Base-by-base conservation (phyloP, 2,888 invertebrate genomes). In the Drosophila ustulata region DNA sequence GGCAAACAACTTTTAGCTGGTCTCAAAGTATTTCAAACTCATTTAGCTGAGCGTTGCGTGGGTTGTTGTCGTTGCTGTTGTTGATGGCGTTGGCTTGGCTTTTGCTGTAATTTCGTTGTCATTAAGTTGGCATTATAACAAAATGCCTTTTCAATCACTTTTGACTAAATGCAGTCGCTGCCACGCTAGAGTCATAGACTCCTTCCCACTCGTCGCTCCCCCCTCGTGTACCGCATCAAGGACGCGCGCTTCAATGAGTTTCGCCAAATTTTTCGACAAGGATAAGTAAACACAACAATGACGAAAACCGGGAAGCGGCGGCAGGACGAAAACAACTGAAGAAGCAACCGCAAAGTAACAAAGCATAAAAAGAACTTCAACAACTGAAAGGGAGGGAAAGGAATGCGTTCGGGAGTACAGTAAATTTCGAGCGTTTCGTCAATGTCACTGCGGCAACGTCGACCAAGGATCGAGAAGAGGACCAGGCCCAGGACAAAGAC, bases 81-180 rank as follows among this genome's bases (percentile, higher is more conserved):
- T 9, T 46, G 49, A 11, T 52, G 58, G 25, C 49, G 47, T 37
- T 75, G 41, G 62, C n/a, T 65, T 88, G 85, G 79, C 84, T 79
- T 78, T 75, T 82, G 82, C 67, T 79, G 85, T 88, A 88, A 89
- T 85, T 85, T 89, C 73, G 80, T 82, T 89, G 88, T 86, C 89
- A 86, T 86, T 86, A 89, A 88, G 89, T 89, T 86, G 89, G 89
- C 89, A 89, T 86, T 85, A 89, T 86, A 89, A 89, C 88, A 87
- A 89, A 89, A 86, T 89, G 86, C 89, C 89, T 85, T 89, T 88
- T 86, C 86, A 89, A 86, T 86, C 88, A 89, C 86, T 88, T 85
- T 89, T 89, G 84, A 89, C 84, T 85, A 89, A 89, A 89, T 85
- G 84, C 89, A 89, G 67, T 85, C 70, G 49, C 63, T 43, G 49